Evolutionary conservation across 1,140 invertebrate genomes (phyloP), one percentile per base, ranked within the genome.

Genomic region (Epicauta chinensis): DNA sequence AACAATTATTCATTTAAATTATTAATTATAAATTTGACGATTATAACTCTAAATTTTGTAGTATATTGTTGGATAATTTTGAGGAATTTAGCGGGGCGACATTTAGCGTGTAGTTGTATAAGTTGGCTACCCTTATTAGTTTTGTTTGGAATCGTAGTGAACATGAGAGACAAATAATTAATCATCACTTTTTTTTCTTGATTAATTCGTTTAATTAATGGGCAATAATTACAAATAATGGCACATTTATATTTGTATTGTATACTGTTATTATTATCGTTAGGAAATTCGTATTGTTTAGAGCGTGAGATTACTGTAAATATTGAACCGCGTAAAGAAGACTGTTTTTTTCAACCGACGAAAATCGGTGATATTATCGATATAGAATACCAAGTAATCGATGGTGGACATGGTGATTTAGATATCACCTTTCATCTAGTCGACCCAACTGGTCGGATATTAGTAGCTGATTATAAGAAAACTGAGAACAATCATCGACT

Each of bases 361-460:
- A 75, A 75, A 55, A 62, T 68, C 14, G 74, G 77, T n/a, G 76
- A 83, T 66, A 70, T 73, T 3, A 77, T 87, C 45, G 84, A 88
- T 61, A 71, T 88, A 17, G 84, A 87, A 64, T 89, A 87, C 67
- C 85, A 88, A 76, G 85, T 87, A 1, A 87, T 89, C 61, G 83
- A 87, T 66, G 83, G 87, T 15, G 76, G 80, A 0, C 81, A 84
- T 51, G 87, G 86, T 0, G 85, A 89, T 52, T 66, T 89, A 52
- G 86, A 90, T 65, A 83, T 90, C n/a, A 84, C 80, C 17, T 88
- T 89, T 67, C 73, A 77, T 40, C 55, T 89, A 16, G 59, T 75
- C 0, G 79, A 82, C 35, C 86, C 86, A 6, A 73, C 74, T 31
- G 82, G 81, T 3, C 63, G 77, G 51, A 73, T 84, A 2, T 65